Base-by-base conservation (phyloP, 2,113 vertebrate species). In the Esox niger region DNA sequence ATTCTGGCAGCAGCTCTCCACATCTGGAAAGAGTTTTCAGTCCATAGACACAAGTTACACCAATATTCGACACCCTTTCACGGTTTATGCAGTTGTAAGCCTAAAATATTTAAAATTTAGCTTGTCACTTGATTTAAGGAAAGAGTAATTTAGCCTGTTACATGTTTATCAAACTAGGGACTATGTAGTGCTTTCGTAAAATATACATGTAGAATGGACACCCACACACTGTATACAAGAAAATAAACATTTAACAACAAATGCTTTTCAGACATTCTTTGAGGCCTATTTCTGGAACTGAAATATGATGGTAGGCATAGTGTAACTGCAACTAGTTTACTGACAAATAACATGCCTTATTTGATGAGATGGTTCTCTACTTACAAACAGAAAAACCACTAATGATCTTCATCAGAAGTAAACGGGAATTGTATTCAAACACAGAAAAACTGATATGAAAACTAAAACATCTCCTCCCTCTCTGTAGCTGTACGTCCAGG, bases 401-500 rank as follows among this genome's bases (percentile, higher is more conserved):
- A 33, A 58, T 47, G 13, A 27, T 27, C n/a, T 70, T 2, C 31
- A 26, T 73, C 31, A 30, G 15, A 21, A 43, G 54, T 57, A 38
- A 67, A 32, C 31, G 15, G 17, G 32, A 33, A 23, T 61, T 29
- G n/a, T 47, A 27, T 49, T 23, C 26, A 23, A 26, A n/a, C 29
- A 49, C 31, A 58, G 52, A 9, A 46, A n/a, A 29, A 23, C 33
- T 52, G 13, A 43, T 31, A 17, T 7, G 56, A 49, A 13, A 43
- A 43, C 38, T 43, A 43, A 17, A 21, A 21, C n/a, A 49, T 49
- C n/a, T 58, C 15, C 32, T 55, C 32, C 6, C 32, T 33, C 52
- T 57, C 32, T 21, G 2, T 56, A 99, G 96, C 93, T 98, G 6
- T 99, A 98, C 0, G 87, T 99, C 66, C 95, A 99, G 88, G 95